Percentiles rank a stretch among this genome's conserved stretches.
phyloP scores from a whole-genome alignment of 2,888 invertebrate genomes.

The Drosophila neutralis region DNA sequence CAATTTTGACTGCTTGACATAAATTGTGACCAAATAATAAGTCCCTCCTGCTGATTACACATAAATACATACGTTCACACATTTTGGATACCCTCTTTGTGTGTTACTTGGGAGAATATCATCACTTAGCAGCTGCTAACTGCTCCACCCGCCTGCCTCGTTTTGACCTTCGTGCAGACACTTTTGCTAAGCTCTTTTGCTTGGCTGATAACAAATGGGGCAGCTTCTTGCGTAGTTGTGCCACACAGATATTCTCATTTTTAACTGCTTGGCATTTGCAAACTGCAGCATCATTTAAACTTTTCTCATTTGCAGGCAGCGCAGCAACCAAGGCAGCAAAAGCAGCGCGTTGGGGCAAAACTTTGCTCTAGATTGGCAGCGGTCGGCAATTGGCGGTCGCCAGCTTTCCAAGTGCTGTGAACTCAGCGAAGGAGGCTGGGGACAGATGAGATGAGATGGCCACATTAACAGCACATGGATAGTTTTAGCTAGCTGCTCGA shows the following conservation, averaged over 20 bases:
- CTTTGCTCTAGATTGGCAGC: constrained; percentile 57
- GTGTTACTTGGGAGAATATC: constrained; percentile 8
- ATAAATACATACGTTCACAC: constrained; percentile 12
- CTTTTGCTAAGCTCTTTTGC: constrained; percentile 28
- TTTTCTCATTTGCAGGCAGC: constrained; percentile 76
- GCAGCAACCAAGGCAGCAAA: constrained; percentile 39
- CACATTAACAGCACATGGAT: constrained; percentile 6
- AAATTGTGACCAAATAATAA: constrained; percentile 6
- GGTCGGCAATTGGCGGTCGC: constrained; percentile 27
- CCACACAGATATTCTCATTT: constrained; percentile 70
- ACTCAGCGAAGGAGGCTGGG: not conserved
- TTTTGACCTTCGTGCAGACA: constrained; percentile 37
- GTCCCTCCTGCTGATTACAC: not conserved
- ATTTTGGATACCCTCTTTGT: not conserved
- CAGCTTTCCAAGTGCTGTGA: too few relatives aligned
- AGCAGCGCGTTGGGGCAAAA: constrained; percentile 45
- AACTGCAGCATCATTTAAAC: constrained; percentile 81
- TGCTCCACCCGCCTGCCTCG: constrained; percentile 3
- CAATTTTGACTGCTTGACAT: not conserved
- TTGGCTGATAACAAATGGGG: constrained; percentile 70
- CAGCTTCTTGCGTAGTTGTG: constrained; percentile 35
- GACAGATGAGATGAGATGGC: constrained; percentile 12
- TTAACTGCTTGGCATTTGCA: constrained; percentile 79
- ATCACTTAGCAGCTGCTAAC: constrained; percentile 31
- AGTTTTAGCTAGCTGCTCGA: constrained; percentile 9